A percentile compares a stretch with the other conserved stretches of the same genome.
Evolutionary conservation across 2,113 vertebrate species (phyloP).

Genomic region (Neofelis nebulosa): DNA sequence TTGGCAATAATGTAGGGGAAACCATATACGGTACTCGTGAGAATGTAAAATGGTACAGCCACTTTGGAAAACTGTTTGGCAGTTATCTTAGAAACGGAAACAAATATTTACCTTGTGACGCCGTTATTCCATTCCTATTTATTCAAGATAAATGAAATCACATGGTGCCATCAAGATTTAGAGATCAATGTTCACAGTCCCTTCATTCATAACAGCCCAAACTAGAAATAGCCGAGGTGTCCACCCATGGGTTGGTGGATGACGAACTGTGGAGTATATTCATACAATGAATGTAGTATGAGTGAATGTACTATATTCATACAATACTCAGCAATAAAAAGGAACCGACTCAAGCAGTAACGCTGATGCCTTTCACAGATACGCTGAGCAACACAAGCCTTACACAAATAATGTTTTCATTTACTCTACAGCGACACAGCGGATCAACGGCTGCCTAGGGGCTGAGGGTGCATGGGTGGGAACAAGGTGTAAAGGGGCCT

Average conservation of each 20-base stretch:
- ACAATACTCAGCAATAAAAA: background rate
- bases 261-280: background rate
- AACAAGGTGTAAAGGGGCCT: background rate
- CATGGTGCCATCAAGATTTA: slow-evolving; percentile 23
- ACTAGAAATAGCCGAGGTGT: background rate
- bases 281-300: too few relatives aligned
- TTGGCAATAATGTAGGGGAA: background rate
- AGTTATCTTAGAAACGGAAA: background rate
- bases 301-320: background rate
- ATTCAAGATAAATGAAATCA: slow-evolving; percentile 55
- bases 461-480: background rate
- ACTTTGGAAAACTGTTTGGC: background rate
- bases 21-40: background rate
- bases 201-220: slow-evolving; percentile 42
- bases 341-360: background rate
- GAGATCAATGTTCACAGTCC: slow-evolving; percentile 26
- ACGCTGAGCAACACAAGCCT: background rate
- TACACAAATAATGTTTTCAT: background rate
- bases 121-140: slow-evolving; percentile 37
- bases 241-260: background rate
- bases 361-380: background rate
- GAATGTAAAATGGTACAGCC: background rate
- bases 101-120: background rate
- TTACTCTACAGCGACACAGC: background rate
- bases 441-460: background rate